Evolutionary conservation across 1,140 invertebrate species (phyloP).

Genomic region (Colletes latitarsis): DNA sequence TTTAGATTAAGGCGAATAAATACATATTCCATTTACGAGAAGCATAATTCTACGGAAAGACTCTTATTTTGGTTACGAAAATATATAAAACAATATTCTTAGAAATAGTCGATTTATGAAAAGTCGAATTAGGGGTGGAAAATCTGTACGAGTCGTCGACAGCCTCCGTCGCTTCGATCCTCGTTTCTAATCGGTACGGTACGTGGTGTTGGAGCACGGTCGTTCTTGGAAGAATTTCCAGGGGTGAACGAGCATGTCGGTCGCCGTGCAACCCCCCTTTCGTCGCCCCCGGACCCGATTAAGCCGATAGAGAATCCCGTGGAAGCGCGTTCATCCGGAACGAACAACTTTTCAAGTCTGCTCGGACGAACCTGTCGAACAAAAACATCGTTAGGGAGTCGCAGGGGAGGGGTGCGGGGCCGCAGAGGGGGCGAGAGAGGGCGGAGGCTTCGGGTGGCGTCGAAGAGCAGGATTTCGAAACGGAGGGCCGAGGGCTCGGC

Average conservation of each 20-base stretch:
- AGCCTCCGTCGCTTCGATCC: too few species aligned
- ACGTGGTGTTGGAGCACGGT: too few species aligned
- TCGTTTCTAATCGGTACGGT: too few species aligned
- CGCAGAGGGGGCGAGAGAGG: background rate
- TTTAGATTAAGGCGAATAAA: too few species aligned
- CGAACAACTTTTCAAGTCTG: slow-evolving; percentile 16
- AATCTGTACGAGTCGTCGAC: too few species aligned
- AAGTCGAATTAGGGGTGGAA: too few species aligned
- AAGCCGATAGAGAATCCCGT: slow-evolving; percentile 6
- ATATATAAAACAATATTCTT: too few species aligned
- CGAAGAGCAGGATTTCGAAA: slow-evolving; percentile 52
- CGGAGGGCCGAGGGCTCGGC: slow-evolving; percentile 53
- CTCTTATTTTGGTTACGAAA: too few species aligned
- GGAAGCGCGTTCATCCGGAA: background rate
- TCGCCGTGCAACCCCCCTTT: background rate
- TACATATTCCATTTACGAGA: too few species aligned
- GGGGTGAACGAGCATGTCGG: background rate
- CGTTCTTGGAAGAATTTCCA: background rate
- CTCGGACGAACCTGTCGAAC: slow-evolving; percentile 7
- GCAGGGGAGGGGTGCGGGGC: background rate
- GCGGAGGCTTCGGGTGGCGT: slow-evolving; percentile 46
- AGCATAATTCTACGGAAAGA: too few species aligned
- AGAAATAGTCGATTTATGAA: too few species aligned
- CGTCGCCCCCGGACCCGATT: background rate
- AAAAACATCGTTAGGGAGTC: slow-evolving; percentile 45